Evolutionary conservation across 2,888 invertebrate genomes (phyloP), one percentile per base, ranked within the genome.

Genomic region (Tetragonisca angustula): DNA sequence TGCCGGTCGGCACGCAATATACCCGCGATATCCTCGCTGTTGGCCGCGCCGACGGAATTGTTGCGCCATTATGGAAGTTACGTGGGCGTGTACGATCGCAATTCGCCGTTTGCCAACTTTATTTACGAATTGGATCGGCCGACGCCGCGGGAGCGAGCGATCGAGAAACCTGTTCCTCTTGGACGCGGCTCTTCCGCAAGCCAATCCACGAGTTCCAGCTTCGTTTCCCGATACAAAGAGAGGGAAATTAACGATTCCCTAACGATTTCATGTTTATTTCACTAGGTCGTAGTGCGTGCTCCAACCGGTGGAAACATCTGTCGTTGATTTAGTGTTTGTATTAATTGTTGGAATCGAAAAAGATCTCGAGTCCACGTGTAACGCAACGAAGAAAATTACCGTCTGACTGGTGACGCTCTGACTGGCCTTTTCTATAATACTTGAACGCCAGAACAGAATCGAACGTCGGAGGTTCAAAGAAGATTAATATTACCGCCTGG

Each of bases 21-120:
- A 83, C 79, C 90, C 86, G 88, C 87, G 91, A 88, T 91, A 83
- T 88, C 89, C 87, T 83, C 87, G 84, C 73, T 85, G 80, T 87
- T 85, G 76, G 88, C 87, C 84, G 90, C 87, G 88, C 89, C 88
- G 81, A 88, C 91, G 89, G 91, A 92, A 93, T 94, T 92, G 93
- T 92, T 92, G 91, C 93, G 92, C 93, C 93, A 94, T 94, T 93
- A 93, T 92, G 92, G 91, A 91, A 93, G 93, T 93, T 93, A 93
- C 90, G 93, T 93, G 93, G 93, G 93, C 94, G 92, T 92, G 92
- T 88, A 90, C 92, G 90, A 93, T 92, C 91, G 93, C 93, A 93
- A 93, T 93, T 93, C 92, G 91, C 92, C 90, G 90, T 89, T 92
- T 93, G 92, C 93, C 92, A 92, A 93, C 93, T 93, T 93, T 93